Conservation (phyloP, 2,797 vertebrate species). For the Argyrosomus regius region DNA sequence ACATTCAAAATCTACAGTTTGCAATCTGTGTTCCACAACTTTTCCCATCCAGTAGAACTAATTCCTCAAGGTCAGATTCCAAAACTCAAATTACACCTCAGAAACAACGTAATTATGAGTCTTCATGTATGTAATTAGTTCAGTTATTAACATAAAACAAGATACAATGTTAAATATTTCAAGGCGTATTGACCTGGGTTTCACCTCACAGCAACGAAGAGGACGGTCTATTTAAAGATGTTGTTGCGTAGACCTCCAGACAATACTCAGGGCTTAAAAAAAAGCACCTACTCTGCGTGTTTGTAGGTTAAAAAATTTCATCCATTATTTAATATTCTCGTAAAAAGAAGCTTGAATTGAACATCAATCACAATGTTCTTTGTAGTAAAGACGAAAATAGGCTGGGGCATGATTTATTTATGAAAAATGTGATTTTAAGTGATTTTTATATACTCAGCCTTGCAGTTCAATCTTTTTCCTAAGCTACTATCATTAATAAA, state of each 20-base stretch:
- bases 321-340: neutral
- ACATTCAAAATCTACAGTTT: neutral
- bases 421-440: neutral
- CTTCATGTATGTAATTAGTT: neutral
- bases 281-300: neutral
- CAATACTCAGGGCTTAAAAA: neutral
- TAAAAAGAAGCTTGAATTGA: neutral
- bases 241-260: neutral
- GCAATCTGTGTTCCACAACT: neutral
- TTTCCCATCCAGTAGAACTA: neutral
- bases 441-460: neutral
- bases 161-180: neutral
- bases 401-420: neutral
- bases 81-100: neutral
- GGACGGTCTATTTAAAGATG: neutral
- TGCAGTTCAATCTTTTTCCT: neutral
- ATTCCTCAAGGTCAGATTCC: slow-evolving; percentile 15
- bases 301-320: neutral
- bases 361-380: neutral
- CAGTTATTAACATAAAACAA: neutral
- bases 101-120: neutral
- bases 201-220: neutral
- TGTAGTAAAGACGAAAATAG: neutral
- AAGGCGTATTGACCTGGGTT: neutral
- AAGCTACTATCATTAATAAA: neutral